phyloP scores from a whole-genome alignment of 2,113 vertebrate genomes.

The Paradisaea rubra region DNA sequence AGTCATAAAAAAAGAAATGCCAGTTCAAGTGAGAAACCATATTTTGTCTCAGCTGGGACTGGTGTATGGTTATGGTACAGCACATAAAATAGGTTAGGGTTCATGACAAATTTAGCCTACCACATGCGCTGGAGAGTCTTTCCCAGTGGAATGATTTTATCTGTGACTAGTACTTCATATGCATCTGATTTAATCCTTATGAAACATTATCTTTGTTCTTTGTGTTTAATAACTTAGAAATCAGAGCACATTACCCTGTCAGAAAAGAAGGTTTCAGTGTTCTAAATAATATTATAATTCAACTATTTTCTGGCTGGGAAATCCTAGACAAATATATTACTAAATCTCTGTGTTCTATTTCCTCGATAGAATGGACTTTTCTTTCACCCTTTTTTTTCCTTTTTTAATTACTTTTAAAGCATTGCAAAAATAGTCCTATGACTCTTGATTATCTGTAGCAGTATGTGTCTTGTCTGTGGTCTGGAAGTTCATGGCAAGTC shows the following conservation, averaged over 20 bases:
- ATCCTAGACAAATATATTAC: background rate
- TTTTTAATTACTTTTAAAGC: background rate
- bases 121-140: rapidly evolving
- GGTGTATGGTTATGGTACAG: background rate
- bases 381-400: rapidly evolving
- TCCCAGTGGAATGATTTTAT: background rate
- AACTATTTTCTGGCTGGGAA: background rate
- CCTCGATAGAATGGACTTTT: background rate
- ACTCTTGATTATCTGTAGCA: background rate
- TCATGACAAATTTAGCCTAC: background rate
- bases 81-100: background rate
- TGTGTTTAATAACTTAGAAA: background rate
- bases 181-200: background rate
- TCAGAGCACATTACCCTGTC: background rate
- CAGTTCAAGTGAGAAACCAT: background rate
- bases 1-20: background rate
- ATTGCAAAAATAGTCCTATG: background rate
- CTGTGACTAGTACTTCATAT: background rate
- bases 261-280: background rate
- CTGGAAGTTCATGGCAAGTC: background rate
- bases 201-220: background rate
- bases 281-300: background rate
- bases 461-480: background rate
- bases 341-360: background rate
- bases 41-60: background rate